Evolutionary conservation across 2,113 vertebrate genomes (phyloP), one percentile per base, ranked within the genome.

Genomic region (Acanthisitta chloris): DNA sequence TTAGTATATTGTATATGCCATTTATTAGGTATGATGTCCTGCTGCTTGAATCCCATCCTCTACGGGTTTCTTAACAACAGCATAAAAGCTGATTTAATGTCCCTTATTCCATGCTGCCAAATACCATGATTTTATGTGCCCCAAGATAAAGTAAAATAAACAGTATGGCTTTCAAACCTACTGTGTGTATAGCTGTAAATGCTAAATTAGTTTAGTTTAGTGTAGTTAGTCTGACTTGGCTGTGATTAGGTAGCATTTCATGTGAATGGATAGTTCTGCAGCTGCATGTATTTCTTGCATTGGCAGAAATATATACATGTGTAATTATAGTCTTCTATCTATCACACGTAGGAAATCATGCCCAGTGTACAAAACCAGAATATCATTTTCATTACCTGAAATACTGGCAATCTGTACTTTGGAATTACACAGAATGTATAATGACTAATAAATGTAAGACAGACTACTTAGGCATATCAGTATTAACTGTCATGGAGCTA

Each of bases 61-160:
- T 99, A 99, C 17, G 98, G 98, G 64, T 98, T 98, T 94, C 98
- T 99, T 91, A 99, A 99, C 93, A 98, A 99, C 74, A 98, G 98
- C 38, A 98, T 99, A 94, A 98, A 98, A 96, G 97, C 98, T 4
- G 98, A 98, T 94, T 97, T 98, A 91, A 97, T 98, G 72, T 97
- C 98, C n/a, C 97, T 98, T 74, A 92, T 98, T 95, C 97, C 94
- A 1, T 98, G 98, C 84, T 97, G 98, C 86, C 97, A 98, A 83
- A 91, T 98, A 97, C 95, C 95, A 25, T 98, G 92, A 97, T 83
- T 91, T 83, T 95, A 90, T 80, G 83, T 8, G 26, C 73, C 92
- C 54, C 88, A 90, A 61, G 83, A 65, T 62, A 52, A 95, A 90
- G 64, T 43, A 87, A 92, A 92, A 42, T 43, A 93, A 93, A 84